phyloP scores from a whole-genome alignment of 2,797 vertebrate species.

The Epinephelus coioides region DNA sequence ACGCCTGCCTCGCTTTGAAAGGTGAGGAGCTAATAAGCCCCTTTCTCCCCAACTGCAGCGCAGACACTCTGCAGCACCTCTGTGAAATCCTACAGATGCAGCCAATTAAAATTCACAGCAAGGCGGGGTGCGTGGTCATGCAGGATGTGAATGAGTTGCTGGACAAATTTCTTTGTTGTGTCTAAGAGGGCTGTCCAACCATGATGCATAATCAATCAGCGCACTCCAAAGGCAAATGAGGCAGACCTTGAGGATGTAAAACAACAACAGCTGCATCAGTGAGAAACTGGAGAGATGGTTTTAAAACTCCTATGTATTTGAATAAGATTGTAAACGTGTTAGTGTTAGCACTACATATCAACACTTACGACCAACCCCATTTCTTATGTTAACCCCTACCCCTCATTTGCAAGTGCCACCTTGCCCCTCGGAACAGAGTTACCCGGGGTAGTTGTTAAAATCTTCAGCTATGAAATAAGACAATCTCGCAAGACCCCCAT shows the following conservation, averaged over 20 bases:
- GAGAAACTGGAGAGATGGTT: background rate
- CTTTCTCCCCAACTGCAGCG: background rate
- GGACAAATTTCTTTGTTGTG: slow-evolving; percentile 43
- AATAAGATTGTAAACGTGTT: background rate
- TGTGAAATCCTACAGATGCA: slow-evolving; percentile 39
- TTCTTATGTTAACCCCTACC: too few species aligned
- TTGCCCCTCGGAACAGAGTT: too few species aligned
- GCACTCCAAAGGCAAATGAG: background rate
- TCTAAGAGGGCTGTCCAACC: slow-evolving; percentile 8
- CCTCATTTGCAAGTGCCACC: too few species aligned
- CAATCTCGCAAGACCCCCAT: too few species aligned
- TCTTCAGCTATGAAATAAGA: too few species aligned
- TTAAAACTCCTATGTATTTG: background rate
- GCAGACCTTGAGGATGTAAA: background rate
- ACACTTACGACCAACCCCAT: background rate
- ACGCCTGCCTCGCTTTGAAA: slow-evolving; percentile 50
- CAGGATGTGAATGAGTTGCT: slow-evolving; percentile 24
- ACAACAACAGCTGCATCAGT: background rate
- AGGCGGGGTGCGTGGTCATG: slow-evolving; percentile 10
- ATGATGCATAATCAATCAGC: slow-evolving; percentile 38
- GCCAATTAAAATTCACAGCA: slow-evolving; percentile 69
- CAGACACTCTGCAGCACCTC: slow-evolving; percentile 29
- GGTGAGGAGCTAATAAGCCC: slow-evolving; percentile 65
- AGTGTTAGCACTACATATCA: background rate
- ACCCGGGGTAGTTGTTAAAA: too few species aligned